A percentile compares a stretch with the other conserved stretches of the same genome.
phyloP scores from a whole-genome alignment of 2,888 invertebrate species.

The Philopedon plagiatum region DNA sequence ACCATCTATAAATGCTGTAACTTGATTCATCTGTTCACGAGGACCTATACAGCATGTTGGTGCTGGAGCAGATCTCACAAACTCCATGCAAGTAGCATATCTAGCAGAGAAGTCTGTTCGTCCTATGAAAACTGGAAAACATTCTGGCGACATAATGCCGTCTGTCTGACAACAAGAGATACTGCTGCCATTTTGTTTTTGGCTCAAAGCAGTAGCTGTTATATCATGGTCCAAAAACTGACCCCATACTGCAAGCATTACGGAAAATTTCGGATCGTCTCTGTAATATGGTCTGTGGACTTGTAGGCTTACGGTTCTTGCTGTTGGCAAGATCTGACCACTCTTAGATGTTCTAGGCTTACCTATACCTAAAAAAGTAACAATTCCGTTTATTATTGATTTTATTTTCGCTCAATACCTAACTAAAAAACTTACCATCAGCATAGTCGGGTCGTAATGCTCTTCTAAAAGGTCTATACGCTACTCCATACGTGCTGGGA shows the following conservation, averaged over 20 bases:
- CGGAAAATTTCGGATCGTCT: constrained; percentile 82
- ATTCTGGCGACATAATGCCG: constrained; percentile 78
- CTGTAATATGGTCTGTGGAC: constrained; percentile 83
- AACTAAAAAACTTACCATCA: constrained; percentile 82
- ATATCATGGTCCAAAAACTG: constrained; percentile 92
- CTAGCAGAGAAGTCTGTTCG: constrained; percentile 78
- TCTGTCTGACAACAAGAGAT: constrained; percentile 78
- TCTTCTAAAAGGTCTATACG: constrained; percentile 82
- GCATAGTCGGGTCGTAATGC: constrained; percentile 82
- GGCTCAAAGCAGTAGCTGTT: constrained; percentile 85
- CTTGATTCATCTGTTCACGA: constrained; percentile 89
- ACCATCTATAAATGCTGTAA: constrained; percentile 85
- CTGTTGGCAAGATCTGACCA: constrained; percentile 75
- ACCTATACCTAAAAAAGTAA: constrained; percentile 72
- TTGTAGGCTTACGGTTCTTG: constrained; percentile 80
- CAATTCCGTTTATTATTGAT: too few species aligned
- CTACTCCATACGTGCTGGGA: constrained; percentile 78
- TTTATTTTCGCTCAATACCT: too few species aligned
- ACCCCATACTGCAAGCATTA: constrained; percentile 90
- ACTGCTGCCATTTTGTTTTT: constrained; percentile 79
- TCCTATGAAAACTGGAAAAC: constrained; percentile 82
- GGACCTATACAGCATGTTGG: constrained; percentile 82
- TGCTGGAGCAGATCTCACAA: constrained; percentile 86
- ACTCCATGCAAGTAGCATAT: constrained; percentile 85
- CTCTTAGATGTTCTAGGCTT: constrained; percentile 73